A percentile compares a stretch with the other conserved stretches of the same genome.
Conservation (phyloP, 2,888 invertebrate species). For the Synergus laeviventris region DNA sequence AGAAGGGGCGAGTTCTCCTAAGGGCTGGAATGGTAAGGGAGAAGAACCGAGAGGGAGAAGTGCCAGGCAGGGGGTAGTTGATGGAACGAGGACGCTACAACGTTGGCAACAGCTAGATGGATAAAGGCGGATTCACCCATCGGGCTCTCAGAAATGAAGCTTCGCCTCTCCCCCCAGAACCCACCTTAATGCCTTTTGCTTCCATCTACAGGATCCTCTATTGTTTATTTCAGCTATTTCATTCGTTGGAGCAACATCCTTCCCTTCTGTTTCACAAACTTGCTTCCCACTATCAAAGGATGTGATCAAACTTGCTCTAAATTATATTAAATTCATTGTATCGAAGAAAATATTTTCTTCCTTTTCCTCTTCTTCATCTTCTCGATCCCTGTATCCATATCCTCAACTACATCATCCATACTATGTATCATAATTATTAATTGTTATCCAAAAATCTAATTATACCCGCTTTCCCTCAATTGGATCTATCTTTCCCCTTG, state of each 20-base stretch:
- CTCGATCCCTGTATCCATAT: too few species aligned
- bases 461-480: too few species aligned
- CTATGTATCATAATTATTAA: too few species aligned
- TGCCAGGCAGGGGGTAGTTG: constrained; percentile 61
- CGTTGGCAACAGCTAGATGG: constrained; percentile 70
- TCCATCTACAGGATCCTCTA: constrained; percentile 62
- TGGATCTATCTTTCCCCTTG: too few species aligned
- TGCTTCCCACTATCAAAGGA: neutral
- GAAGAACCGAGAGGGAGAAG: constrained; percentile 53
- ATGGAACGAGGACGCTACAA: constrained; percentile 71
- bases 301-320: neutral
- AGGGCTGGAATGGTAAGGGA: constrained; percentile 63
- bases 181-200: constrained; percentile 50
- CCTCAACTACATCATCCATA: too few species aligned
- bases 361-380: too few species aligned
- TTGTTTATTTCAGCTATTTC: constrained; percentile 42
- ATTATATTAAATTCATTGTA: neutral
- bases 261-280: neutral
- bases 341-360: neutral
- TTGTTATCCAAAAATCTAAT: too few species aligned
- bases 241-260: constrained; percentile 16
- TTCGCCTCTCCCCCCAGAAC: constrained; percentile 18
- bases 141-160: constrained; percentile 52
- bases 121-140: constrained; percentile 68
- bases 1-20: constrained; percentile 69